These are phyloP conservation scores for Phlogophora meticulosa DNA, from an alignment of 2,888 invertebrate species.

Conservation along the genomic window DNA sequence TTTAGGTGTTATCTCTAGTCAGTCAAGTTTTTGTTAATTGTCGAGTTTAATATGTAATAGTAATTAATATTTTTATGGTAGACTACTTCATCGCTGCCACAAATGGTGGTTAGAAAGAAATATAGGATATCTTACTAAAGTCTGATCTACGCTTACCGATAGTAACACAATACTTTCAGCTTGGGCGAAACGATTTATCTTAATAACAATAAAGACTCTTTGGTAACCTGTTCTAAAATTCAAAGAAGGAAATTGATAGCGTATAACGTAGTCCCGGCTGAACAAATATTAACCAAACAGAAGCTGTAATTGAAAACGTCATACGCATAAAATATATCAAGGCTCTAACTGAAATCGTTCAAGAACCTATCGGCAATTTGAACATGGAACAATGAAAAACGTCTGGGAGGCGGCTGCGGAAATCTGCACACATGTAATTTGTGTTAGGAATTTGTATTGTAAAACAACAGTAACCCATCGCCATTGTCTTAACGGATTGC, in stretches of 20 bases:
- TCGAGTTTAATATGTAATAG: not conserved
- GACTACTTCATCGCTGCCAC: not conserved
- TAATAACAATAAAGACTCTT: not conserved
- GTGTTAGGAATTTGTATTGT: slow-evolving; percentile 84
- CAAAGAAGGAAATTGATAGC: not conserved
- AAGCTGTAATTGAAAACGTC: slow-evolving; percentile 39
- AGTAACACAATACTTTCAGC: not conserved
- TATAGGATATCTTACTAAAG: not conserved
- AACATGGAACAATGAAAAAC: slow-evolving; percentile 74
- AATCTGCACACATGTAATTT: slow-evolving; percentile 81
- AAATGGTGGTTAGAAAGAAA: not conserved
- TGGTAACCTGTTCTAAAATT: not conserved
- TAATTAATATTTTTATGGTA: not conserved
- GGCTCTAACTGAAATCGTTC: slow-evolving; percentile 39
- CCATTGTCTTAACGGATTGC: slow-evolving; percentile 80
- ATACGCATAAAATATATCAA: slow-evolving; percentile 33
- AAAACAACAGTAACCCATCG: slow-evolving; percentile 77
- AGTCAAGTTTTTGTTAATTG: not conserved
- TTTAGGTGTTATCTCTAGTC: not conserved
- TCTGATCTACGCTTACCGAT: not conserved
- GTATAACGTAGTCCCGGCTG: not conserved
- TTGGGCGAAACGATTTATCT: not conserved
- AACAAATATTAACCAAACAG: slow-evolving; percentile 6
- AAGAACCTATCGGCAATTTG: slow-evolving; percentile 71
- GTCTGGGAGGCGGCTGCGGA: slow-evolving; percentile 75